These are phyloP conservation scores for Gobionotothen gibberifrons DNA, from an alignment of 2,797 vertebrate genomes.

Conservation along the genomic window DNA sequence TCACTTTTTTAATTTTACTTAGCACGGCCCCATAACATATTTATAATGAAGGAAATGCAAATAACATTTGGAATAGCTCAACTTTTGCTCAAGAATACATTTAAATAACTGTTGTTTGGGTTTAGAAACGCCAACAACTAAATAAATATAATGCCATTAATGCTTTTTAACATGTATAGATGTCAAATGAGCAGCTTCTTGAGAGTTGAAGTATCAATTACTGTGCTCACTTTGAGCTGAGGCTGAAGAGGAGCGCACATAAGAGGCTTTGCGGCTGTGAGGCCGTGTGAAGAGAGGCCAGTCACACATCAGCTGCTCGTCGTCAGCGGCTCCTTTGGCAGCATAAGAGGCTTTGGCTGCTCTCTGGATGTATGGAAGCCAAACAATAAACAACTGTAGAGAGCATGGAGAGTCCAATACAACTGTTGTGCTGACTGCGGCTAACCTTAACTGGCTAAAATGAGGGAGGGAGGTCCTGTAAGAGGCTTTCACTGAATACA, in stretches of 20 bases:
- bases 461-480: conserved; percentile 57
- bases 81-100: background rate
- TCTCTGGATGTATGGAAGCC: conserved; percentile 36
- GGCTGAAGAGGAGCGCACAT: conserved; percentile 35
- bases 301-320: conserved; percentile 35
- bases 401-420: conserved; percentile 42
- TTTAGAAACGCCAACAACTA: background rate
- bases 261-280: conserved; percentile 51
- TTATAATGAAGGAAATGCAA: background rate
- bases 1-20: background rate
- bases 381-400: conserved; percentile 63
- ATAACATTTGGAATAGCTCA: background rate
- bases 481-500: conserved; percentile 67
- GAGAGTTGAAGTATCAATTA: conserved; percentile 38
- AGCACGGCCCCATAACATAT: background rate
- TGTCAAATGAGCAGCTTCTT: conserved; percentile 24
- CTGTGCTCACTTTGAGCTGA: conserved; percentile 14
- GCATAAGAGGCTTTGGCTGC: conserved; percentile 60
- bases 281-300: conserved; percentile 44
- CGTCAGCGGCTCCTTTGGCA: conserved; percentile 39
- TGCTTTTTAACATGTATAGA: background rate
- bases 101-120: background rate
- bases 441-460: conserved; percentile 46
- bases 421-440: conserved; percentile 40
- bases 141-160: background rate